Base-by-base conservation (phyloP, 2,797 vertebrate species). In the Poecilia picta region DNA sequence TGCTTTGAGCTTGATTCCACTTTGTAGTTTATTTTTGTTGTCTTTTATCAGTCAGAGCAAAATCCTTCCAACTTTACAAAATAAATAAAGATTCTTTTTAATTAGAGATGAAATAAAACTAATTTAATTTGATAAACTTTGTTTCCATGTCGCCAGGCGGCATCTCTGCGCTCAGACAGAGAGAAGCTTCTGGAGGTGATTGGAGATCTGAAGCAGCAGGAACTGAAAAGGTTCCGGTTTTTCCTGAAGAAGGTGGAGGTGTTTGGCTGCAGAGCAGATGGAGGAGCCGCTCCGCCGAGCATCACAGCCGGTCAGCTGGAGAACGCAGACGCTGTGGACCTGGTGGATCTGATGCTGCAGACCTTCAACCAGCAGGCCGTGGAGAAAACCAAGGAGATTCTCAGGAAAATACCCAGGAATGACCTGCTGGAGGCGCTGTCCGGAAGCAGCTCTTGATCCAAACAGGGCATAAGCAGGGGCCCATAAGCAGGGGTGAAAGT, bases 271-370 rank as follows among this genome's bases (percentile, higher is more conserved):
- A 13, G 25, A 57, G n/a, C 18, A 0, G n/a, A 28, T 13, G 12
- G 12, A 57, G 33, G 10, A 49, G 8, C 59, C 10, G 68, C 23
- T 23, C 15, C n/a, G 11, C 41, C 11, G 8, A 1, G 18, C 5
- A 71, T 46, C 76, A 3, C 76, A 46, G n/a, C 53, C 10, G 4
- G 31, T 8, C 31, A 39, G 31, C 68, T 78, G 76, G 20, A 78
- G 28, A 55, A 72, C 2, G 15, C 39, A 45, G 28, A 46, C 6
- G 23, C 13, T 23, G n/a, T 33, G 1, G 76, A 71, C 51, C 41
- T 78, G 68, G 43, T 72, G 20, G 13, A 78, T 46, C 68, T 72
- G 51, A 36, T 72, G 76, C 28, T 74, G 51, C 6, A 72, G 41
- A 46, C 68, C 41, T 59, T 16, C 76, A 12, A 18, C 31, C 7